Percentiles rank a stretch among this genome's conserved stretches.
Conservation (phyloP, 1,140 invertebrate genomes). For the Lanistes nyassanus region DNA sequence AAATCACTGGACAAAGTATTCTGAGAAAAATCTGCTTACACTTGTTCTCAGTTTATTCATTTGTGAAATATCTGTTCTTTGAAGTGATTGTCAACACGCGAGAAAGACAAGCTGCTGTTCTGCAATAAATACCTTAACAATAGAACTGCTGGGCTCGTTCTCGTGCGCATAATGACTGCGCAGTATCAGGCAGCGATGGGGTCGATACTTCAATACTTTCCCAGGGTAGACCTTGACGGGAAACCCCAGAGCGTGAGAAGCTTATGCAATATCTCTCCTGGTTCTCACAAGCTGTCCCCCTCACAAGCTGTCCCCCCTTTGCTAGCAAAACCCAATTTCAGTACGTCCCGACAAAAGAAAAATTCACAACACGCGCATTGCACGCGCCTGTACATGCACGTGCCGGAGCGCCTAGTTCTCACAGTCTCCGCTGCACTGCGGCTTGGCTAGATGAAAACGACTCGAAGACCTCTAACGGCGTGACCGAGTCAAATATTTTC, state of each 20-base stretch:
- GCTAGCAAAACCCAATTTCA: not conserved
- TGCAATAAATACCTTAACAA: no score
- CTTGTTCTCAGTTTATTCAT: no score
- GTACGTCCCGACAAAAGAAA: not conserved
- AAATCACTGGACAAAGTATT: no score
- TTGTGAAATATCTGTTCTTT: no score
- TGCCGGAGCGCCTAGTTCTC: not conserved
- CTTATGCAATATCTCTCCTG: not conserved
- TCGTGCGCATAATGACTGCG: no score
- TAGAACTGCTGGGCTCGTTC: no score
- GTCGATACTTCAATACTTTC: no score
- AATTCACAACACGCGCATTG: not conserved
- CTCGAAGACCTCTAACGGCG: not conserved
- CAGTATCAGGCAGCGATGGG: no score
- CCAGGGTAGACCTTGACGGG: not conserved
- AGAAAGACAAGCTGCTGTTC: no score
- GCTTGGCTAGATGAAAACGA: not conserved
- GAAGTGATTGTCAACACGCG: no score
- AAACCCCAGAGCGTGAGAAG: not conserved
- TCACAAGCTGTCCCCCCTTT: not conserved
- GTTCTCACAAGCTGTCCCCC: not conserved
- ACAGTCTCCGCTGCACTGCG: not conserved
- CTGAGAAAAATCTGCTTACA: no score
- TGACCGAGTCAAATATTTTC: slow-evolving; percentile 12
- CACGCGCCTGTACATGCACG: not conserved